These are phyloP conservation scores for Molossus molossus DNA, from an alignment of 2,797 vertebrate genomes.

Conservation along the genomic window DNA sequence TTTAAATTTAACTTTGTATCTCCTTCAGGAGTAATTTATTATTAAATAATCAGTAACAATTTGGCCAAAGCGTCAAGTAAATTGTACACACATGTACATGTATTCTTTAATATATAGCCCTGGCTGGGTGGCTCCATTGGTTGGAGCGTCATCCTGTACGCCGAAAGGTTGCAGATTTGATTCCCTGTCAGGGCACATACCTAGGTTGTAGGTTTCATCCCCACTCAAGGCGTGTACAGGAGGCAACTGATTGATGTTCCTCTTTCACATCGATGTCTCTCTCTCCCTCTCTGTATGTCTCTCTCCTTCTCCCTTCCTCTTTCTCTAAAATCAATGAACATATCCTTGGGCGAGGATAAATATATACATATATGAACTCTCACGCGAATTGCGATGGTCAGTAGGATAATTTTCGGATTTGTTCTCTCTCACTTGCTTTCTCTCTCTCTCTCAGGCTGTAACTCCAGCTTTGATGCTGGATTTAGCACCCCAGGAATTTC, in stretches of 20 bases:
- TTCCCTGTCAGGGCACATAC: neutral
- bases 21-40: slow-evolving; percentile 58
- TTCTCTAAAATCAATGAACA: no score
- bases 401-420: slow-evolving; percentile 56
- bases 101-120: slow-evolving; percentile 4
- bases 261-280: neutral
- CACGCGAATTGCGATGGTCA: neutral
- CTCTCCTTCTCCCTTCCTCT: no score
- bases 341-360: no score
- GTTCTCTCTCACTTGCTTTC: neutral
- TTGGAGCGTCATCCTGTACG: neutral
- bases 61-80: slow-evolving; percentile 60
- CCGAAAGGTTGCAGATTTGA: neutral
- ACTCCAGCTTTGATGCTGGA: neutral
- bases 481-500: slow-evolving; percentile 21
- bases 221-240: neutral
- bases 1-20: slow-evolving; percentile 65
- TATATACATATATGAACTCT: neutral
- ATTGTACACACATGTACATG: neutral
- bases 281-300: no score
- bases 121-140: neutral
- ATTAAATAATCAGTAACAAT: neutral
- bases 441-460: neutral
- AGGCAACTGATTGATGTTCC: neutral
- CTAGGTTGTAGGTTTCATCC: neutral